These are phyloP conservation scores for Ellobius talpinus DNA, from an alignment of 2,113 vertebrate genomes.

Conservation along the genomic window DNA sequence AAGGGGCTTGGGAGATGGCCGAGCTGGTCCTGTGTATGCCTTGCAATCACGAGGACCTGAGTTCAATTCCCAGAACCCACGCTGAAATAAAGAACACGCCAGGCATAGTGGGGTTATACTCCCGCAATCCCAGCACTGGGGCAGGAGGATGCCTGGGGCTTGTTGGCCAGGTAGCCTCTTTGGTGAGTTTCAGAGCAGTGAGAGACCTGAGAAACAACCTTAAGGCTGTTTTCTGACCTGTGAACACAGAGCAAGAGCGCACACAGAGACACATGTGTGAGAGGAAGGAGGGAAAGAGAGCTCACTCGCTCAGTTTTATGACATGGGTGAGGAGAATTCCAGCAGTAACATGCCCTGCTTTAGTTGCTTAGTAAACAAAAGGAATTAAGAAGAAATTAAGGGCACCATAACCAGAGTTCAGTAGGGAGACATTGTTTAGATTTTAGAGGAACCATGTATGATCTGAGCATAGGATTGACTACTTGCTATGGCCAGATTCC, in stretches of 20 bases:
- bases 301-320: neutral
- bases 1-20: neutral
- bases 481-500: neutral
- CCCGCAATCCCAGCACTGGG: neutral
- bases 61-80: neutral
- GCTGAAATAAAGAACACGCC: neutral
- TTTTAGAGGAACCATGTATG: neutral
- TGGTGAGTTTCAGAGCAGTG: no score
- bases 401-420: neutral
- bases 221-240: neutral
- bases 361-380: neutral
- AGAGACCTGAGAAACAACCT: neutral
- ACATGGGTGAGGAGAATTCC: neutral
- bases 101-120: no score
- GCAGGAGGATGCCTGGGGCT: neutral
- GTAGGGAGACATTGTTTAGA: neutral
- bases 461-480: neutral
- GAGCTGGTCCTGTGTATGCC: neutral
- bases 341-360: neutral
- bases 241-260: neutral
- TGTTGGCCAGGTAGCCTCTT: neutral
- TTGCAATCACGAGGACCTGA: neutral
- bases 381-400: neutral
- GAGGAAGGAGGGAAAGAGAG: neutral
- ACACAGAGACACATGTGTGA: neutral